Percentiles rank a stretch among this genome's conserved stretches.
Conservation (phyloP, 2,113 vertebrate species). For the Chaetura pelagica region DNA sequence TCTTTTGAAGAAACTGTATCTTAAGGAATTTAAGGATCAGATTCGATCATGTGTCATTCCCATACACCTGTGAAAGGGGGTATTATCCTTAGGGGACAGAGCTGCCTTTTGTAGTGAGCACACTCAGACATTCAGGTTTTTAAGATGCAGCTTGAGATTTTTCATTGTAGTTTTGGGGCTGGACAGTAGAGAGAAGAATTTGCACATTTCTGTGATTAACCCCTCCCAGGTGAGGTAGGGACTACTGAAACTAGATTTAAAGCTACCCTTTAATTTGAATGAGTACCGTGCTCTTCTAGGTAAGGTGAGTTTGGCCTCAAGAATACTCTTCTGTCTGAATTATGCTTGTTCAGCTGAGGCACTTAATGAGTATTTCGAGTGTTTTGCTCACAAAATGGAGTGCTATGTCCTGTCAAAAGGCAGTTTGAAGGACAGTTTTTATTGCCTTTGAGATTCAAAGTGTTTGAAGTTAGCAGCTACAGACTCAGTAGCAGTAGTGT, state of each 20-base stretch:
- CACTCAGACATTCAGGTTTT: not conserved
- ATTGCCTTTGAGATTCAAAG: not conserved
- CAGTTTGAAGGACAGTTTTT: not conserved
- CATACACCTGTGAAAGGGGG: not conserved
- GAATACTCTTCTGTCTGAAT: not conserved
- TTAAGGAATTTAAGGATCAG: not conserved
- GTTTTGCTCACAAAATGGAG: not conserved
- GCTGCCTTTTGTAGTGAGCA: not conserved
- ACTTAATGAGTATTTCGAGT: not conserved
- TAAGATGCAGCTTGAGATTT: not conserved
- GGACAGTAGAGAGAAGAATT: not conserved
- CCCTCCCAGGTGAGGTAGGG: not conserved
- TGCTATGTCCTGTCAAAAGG: not conserved
- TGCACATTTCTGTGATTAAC: not conserved
- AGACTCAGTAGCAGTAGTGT: not conserved
- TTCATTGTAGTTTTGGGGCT: not conserved
- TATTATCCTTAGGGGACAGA: not conserved
- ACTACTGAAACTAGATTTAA: not conserved
- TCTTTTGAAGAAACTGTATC: not conserved
- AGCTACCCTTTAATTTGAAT: not conserved
- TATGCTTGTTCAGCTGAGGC: not conserved
- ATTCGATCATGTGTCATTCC: not conserved
- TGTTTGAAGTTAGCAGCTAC: not conserved
- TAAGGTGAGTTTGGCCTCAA: not conserved
- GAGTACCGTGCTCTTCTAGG: not conserved